Evolutionary conservation across 2,113 vertebrate genomes (phyloP).

Genomic region (Centropus bengalensis): DNA sequence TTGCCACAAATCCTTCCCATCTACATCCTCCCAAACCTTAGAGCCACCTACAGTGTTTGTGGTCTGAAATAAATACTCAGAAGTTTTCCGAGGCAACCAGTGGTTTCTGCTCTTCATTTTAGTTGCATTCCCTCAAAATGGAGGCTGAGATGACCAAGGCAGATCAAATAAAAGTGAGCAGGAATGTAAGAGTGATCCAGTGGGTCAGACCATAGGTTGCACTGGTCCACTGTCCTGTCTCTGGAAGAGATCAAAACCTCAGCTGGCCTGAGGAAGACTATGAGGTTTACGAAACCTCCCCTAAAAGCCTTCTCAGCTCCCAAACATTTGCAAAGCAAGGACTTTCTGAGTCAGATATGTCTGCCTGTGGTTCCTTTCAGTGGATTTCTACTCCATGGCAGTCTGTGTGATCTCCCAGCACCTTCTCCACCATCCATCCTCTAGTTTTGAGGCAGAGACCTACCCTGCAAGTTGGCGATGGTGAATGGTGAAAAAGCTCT

Average conservation of each 20-base stretch:
- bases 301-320: background rate
- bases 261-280: background rate
- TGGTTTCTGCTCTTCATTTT: background rate
- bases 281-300: background rate
- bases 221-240: background rate
- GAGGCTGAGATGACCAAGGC: background rate
- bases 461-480: background rate
- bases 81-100: background rate
- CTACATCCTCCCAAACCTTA: background rate
- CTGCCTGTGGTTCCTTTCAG: background rate
- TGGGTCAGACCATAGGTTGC: background rate
- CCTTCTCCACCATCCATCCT: accelerated
- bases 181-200: background rate
- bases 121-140: background rate
- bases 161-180: background rate
- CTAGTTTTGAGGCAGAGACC: background rate
- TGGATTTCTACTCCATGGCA: background rate
- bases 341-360: background rate
- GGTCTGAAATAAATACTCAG: constrained; percentile 22
- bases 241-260: background rate
- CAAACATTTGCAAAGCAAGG: background rate
- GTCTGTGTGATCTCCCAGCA: background rate
- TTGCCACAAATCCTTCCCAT: constrained; percentile 38
- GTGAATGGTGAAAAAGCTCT: background rate
- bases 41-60: constrained; percentile 55